phyloP scores from a whole-genome alignment of 2,888 invertebrate species.

The Drosophila greeni region DNA sequence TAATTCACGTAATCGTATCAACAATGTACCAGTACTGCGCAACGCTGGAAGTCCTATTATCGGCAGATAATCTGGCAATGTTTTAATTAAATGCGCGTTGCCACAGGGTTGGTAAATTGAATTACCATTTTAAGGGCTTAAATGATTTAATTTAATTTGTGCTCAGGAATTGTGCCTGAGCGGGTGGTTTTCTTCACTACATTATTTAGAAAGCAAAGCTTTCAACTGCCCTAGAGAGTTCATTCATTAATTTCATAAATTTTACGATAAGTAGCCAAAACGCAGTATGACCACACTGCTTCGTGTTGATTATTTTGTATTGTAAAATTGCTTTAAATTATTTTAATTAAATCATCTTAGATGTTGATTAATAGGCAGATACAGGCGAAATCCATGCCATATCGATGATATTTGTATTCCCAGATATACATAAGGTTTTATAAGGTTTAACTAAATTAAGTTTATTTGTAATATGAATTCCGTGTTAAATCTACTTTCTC shows the following conservation, averaged over 20 bases:
- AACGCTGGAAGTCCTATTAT: background rate
- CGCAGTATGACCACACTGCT: background rate
- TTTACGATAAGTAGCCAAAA: too few species aligned
- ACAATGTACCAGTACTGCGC: conserved; percentile 19
- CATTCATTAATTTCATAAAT: too few species aligned
- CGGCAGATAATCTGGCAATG: background rate
- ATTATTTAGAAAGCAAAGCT: background rate
- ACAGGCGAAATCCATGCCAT: too few species aligned
- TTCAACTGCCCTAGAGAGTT: too few species aligned
- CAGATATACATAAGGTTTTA: background rate
- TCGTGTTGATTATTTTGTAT: background rate
- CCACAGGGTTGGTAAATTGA: background rate
- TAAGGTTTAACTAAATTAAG: background rate
- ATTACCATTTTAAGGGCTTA: background rate
- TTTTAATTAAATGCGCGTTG: background rate
- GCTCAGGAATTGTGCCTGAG: background rate
- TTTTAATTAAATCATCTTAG: background rate
- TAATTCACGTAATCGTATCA: conserved; percentile 70
- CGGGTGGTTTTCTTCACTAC: background rate
- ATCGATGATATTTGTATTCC: background rate
- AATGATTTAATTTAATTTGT: background rate
- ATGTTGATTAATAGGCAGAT: background rate
- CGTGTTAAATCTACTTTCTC: conserved; percentile 48
- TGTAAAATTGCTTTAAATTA: background rate
- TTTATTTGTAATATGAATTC: conserved; percentile 2